phyloP scores from a whole-genome alignment of 2,797 vertebrate species.

The Channa striata region DNA sequence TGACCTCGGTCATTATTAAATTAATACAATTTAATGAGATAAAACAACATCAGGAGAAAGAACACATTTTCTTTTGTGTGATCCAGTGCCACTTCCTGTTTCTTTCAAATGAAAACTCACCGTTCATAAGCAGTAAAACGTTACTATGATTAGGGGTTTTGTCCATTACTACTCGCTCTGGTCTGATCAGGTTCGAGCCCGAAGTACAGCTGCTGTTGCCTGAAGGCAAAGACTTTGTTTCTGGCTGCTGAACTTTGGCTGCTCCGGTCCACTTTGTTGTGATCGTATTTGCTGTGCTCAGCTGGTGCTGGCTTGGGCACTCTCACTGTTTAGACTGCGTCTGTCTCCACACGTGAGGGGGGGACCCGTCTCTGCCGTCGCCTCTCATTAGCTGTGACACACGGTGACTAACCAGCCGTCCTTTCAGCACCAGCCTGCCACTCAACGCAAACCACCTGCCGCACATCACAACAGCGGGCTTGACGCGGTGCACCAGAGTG shows the following conservation, averaged over 20 bases:
- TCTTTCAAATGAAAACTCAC: neutral
- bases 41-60: neutral
- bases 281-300: slow-evolving; percentile 47
- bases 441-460: slow-evolving; percentile 64
- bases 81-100: neutral
- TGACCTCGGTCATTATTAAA: neutral
- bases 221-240: slow-evolving; percentile 26
- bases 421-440: slow-evolving; percentile 51
- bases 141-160: too few relatives aligned
- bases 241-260: slow-evolving; percentile 16
- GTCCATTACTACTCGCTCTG: neutral
- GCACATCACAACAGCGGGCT: slow-evolving; percentile 19
- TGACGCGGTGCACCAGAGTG: neutral
- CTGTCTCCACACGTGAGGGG: slow-evolving; percentile 44
- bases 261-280: slow-evolving; percentile 41
- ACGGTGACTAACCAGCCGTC: slow-evolving; percentile 33
- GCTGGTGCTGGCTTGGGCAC: slow-evolving; percentile 20
- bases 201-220: slow-evolving; percentile 9
- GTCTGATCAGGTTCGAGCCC: neutral
- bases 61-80: neutral
- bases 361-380: slow-evolving; percentile 33
- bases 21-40: neutral
- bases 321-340: slow-evolving; percentile 63
- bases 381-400: slow-evolving; percentile 60
- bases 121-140: too few relatives aligned